Evolutionary conservation across 1,140 invertebrate genomes (phyloP).

Genomic region (Apis laboriosa): DNA sequence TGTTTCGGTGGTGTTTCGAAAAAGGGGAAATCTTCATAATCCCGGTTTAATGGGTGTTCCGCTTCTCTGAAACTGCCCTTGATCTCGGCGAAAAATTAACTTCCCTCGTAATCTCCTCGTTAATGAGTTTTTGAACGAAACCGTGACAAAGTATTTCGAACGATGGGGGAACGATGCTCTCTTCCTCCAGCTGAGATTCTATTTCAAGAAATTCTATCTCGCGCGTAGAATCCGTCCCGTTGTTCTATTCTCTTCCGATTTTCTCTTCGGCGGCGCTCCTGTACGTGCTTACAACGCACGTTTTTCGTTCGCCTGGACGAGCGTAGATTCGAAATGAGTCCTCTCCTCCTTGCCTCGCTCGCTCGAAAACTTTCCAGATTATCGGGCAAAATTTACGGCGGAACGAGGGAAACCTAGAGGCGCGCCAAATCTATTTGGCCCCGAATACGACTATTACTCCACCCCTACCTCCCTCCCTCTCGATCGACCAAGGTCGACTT

Average conservation of each 20-base stretch:
- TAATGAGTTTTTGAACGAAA: conserved; percentile 28
- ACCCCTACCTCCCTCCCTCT: background rate
- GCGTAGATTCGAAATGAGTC: conserved; percentile 36
- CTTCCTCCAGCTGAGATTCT: background rate
- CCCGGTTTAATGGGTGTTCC: conserved; percentile 16
- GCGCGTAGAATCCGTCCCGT: background rate
- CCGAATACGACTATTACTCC: conserved; percentile 53
- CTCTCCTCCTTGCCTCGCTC: conserved; percentile 35
- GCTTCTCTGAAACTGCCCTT: background rate
- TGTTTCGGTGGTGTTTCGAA: background rate
- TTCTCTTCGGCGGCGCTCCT: background rate
- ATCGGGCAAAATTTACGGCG: conserved; percentile 58
- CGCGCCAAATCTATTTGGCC: conserved; percentile 64
- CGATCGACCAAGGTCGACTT: conserved; percentile 53
- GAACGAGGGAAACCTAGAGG: conserved; percentile 28
- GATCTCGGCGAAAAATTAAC: conserved; percentile 34
- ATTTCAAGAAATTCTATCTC: background rate
- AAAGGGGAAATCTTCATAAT: conserved; percentile 14
- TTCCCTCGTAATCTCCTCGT: conserved; percentile 18
- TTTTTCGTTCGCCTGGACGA: conserved; percentile 46
- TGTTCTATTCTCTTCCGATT: background rate
- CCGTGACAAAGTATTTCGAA: background rate
- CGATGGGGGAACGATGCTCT: background rate
- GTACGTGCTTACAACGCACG: conserved; percentile 11
- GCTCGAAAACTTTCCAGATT: conserved; percentile 61